Evolutionary conservation across 1,140 invertebrate genomes (phyloP).

Genomic region (Amyelois transitella): DNA sequence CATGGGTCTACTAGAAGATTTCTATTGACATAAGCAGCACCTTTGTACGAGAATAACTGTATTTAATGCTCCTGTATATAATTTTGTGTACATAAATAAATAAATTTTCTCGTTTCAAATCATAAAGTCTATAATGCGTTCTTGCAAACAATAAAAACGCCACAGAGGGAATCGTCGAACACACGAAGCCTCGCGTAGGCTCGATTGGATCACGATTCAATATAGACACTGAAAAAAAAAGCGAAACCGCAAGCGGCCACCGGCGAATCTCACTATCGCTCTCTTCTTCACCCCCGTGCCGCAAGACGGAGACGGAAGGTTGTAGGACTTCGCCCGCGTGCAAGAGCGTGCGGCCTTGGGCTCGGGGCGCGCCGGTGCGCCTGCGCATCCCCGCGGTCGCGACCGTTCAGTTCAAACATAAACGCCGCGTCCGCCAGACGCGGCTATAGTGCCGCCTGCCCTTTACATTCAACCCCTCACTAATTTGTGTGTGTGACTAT

Average conservation of each 20-base stretch:
- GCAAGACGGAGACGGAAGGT: neutral
- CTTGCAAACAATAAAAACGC: neutral
- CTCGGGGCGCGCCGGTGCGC: constrained; percentile 48
- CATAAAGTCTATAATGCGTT: too few species aligned
- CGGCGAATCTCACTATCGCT: neutral
- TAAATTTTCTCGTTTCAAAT: too few species aligned
- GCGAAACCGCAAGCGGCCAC: constrained; percentile 32
- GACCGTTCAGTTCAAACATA: constrained; percentile 60
- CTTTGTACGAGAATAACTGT: too few species aligned
- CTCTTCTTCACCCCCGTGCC: neutral
- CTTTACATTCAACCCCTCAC: constrained; percentile 23
- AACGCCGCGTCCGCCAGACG: constrained; percentile 65
- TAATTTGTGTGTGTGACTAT: constrained; percentile 42
- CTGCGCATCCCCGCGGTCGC: constrained; percentile 50
- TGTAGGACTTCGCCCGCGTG: neutral
- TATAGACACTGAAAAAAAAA: constrained; percentile 35
- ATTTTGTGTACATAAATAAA: too few species aligned
- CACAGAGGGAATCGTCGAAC: neutral
- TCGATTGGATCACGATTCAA: constrained; percentile 47
- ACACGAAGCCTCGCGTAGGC: neutral
- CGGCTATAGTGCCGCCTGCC: constrained; percentile 41
- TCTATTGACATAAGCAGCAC: too few species aligned
- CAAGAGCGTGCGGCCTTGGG: constrained; percentile 48
- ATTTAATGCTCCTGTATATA: too few species aligned
- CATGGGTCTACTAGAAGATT: neutral